Base-by-base conservation (phyloP, 2,888 invertebrate species). In the Agapostemon virescens region DNA sequence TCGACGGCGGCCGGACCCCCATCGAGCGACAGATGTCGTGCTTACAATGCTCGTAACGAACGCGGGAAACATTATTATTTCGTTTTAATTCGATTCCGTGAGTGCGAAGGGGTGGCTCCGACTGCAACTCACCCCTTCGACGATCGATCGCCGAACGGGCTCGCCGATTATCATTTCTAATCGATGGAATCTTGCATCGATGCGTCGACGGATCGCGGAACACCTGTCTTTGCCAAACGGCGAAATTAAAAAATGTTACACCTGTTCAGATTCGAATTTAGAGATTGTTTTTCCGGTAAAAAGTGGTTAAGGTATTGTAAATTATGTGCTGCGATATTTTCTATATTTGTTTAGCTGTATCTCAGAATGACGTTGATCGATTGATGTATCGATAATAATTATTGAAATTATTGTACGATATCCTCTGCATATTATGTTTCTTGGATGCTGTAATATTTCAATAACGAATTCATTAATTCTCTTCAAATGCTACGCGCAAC, bases 21-120 rank as follows among this genome's bases (percentile, higher is more conserved):
- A 23, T 79, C 42, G 81, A 52, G 84, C 84, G 88, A 84, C 88
- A 88, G 88, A 88, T 88, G 88, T 83, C 73, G 72, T n/a, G 58
- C 52, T 58, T 74, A 79, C 82, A 83, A 81, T 83, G 74, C 81
- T 70, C 67, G 68, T 85, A 87, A 88, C 83, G 81, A 87, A 70
- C 77, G 74, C 66, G 72, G 78, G 69, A 80, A 78, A 78, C 66
- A 77, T 82, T 83, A 81, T 82, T 84, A 78, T 79, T 84, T 79
- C 71, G 33, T 81, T 88, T 86, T 83, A 80, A 85, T 88, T 85
- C 77, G 77, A 86, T 87, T 84, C 79, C 78, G 77, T 78, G 72
- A 26, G 67, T 36, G 26, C 49, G 5, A 15, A 2, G 63, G 49
- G 7, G 42, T 23, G 6, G 13, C 6, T 15, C 6, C 20, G 17